These are phyloP conservation scores for Camelus dromedarius DNA, from an alignment of 2,113 vertebrate species.

Conservation along the genomic window DNA sequence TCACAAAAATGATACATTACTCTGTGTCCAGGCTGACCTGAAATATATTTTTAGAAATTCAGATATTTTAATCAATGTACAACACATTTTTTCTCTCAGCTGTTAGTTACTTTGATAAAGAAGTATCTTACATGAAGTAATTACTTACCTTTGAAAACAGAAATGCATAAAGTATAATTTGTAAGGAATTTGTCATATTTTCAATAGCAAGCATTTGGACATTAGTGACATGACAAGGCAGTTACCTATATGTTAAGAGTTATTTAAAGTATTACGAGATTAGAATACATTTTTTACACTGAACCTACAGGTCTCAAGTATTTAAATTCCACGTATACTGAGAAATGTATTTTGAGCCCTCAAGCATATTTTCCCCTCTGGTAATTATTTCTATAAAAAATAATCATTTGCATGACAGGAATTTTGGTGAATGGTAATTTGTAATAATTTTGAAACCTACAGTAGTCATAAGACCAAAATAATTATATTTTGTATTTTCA, in stretches of 20 bases:
- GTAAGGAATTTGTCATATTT: background rate
- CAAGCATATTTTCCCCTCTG: background rate
- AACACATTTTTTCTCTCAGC: background rate
- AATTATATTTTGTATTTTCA: background rate
- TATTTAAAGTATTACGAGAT: background rate
- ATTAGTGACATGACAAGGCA: background rate
- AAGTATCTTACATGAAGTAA: background rate
- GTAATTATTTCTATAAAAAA: constrained; percentile 37
- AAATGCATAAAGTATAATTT: background rate
- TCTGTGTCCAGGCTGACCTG: background rate
- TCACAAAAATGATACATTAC: background rate
- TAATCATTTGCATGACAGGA: background rate
- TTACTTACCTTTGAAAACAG: background rate
- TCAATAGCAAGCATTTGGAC: background rate
- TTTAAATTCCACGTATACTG: background rate
- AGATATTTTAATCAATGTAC: background rate
- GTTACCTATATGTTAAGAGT: background rate
- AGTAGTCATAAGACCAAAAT: background rate
- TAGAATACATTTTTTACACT: background rate
- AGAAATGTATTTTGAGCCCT: background rate
- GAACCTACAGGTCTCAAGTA: background rate
- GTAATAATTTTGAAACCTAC: background rate
- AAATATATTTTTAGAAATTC: background rate
- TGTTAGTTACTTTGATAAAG: background rate
- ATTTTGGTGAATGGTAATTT: background rate